Conservation (phyloP, 64 coral and sea anemone species). For the Hydrozoanthus tunicans region DNA sequence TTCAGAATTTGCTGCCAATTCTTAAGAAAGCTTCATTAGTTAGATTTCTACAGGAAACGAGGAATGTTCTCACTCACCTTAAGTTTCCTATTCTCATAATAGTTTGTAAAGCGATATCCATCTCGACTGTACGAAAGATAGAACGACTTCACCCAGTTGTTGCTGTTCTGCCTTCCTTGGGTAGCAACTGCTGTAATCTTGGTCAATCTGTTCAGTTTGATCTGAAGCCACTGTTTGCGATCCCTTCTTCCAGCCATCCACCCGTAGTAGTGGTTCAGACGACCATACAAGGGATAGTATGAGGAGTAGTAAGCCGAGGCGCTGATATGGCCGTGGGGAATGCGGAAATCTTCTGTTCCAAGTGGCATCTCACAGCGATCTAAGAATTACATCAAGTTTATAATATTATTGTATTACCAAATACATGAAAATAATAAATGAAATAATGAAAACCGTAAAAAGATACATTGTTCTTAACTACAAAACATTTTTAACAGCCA, state of each 20-base stretch:
- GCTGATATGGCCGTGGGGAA: slow-evolving; percentile 22
- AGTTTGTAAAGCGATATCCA: neutral
- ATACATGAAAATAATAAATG: too few relatives aligned
- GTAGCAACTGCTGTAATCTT: slow-evolving; percentile 62
- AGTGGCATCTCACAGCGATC: slow-evolving; percentile 41
- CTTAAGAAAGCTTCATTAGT: too few relatives aligned
- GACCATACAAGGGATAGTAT: slow-evolving; percentile 29
- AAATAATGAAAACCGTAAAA: too few relatives aligned
- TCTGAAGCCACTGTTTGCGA: slow-evolving; percentile 50
- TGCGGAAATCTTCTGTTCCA: slow-evolving; percentile 1
- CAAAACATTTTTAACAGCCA: too few relatives aligned
- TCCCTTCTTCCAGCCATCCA: slow-evolving; percentile 21
- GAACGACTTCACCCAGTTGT: slow-evolving; percentile 7
- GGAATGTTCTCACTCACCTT: neutral
- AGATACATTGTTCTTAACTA: too few relatives aligned
- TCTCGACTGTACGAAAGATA: neutral
- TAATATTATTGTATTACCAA: too few relatives aligned
- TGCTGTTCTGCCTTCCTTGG: slow-evolving; percentile 37
- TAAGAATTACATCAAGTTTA: neutral
- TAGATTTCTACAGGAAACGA: neutral
- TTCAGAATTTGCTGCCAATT: too few relatives aligned
- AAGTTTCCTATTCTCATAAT: neutral
- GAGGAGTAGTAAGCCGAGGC: slow-evolving; percentile 6
- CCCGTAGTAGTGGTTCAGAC: slow-evolving; percentile 1
- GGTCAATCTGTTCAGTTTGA: slow-evolving; percentile 47